Conservation (phyloP, 2,888 invertebrate genomes). For the Torymus aiolomorphi region DNA sequence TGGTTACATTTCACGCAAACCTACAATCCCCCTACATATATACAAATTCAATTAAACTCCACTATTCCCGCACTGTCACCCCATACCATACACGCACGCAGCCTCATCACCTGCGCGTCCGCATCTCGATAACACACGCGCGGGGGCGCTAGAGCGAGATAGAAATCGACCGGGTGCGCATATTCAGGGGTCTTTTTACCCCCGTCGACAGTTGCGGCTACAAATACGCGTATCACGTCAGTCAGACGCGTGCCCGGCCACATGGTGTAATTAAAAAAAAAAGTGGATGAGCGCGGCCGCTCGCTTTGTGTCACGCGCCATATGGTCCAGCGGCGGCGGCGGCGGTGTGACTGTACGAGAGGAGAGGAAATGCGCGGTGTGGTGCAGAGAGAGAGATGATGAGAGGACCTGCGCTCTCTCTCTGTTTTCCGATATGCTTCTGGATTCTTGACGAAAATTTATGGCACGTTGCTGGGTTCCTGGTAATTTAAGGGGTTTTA, state of each 20-base stretch:
- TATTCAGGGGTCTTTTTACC: too few species aligned
- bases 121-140: slow-evolving; percentile 56
- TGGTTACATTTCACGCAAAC: slow-evolving; percentile 27
- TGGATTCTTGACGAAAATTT: too few species aligned
- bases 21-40: neutral
- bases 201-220: slow-evolving; percentile 67
- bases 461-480: too few species aligned
- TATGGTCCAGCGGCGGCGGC: slow-evolving; percentile 48
- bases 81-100: slow-evolving; percentile 45
- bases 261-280: slow-evolving; percentile 71
- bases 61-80: slow-evolving; percentile 32
- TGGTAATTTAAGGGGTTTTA: too few species aligned
- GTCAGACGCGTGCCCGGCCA: slow-evolving; percentile 62
- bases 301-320: slow-evolving; percentile 48
- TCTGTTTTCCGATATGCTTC: too few species aligned
- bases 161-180: neutral
- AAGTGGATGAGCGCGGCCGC: slow-evolving; percentile 5
- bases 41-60: slow-evolving; percentile 36
- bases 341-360: too few species aligned
- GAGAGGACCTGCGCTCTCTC: slow-evolving; percentile 39
- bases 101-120: slow-evolving; percentile 57
- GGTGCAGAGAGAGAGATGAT: too few species aligned
- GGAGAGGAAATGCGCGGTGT: too few species aligned
- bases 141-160: slow-evolving; percentile 53
- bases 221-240: slow-evolving; percentile 61